These are phyloP conservation scores for Fratercula arctica DNA, from an alignment of 2,797 vertebrate genomes.

Conservation along the genomic window DNA sequence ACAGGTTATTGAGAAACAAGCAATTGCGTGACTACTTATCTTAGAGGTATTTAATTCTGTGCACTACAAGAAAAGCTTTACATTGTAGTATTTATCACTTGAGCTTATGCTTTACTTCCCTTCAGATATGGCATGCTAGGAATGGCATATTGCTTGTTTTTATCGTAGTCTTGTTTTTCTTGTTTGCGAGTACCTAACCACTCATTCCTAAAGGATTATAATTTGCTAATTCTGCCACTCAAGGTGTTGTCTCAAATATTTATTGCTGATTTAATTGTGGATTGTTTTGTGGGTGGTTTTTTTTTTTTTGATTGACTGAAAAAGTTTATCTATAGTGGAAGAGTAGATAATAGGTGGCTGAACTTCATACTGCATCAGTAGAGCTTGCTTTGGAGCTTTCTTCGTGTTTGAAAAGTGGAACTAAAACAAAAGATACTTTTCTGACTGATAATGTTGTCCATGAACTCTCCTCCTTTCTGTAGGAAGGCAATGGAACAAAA, in stretches of 20 bases:
- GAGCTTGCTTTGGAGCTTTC: not conserved
- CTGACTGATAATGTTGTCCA: not conserved
- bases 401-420: not conserved
- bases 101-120: not conserved
- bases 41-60: not conserved
- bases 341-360: not conserved
- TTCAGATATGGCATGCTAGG: not conserved
- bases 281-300: not conserved
- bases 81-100: not conserved
- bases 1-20: not conserved
- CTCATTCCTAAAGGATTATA: not conserved
- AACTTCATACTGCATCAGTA: not conserved
- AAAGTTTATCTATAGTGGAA: not conserved
- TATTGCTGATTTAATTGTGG: not conserved
- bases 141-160: not conserved
- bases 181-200: not conserved
- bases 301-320: not conserved
- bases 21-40: not conserved
- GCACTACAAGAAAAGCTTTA: not conserved
- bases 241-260: not conserved
- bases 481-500: not conserved
- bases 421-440: not conserved
- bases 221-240: not conserved
- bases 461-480: not conserved
- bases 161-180: not conserved